Evolutionary conservation across 2,797 vertebrate genomes (phyloP), one percentile per base, ranked within the genome.

Genomic region (Atherinosoma microstoma): DNA sequence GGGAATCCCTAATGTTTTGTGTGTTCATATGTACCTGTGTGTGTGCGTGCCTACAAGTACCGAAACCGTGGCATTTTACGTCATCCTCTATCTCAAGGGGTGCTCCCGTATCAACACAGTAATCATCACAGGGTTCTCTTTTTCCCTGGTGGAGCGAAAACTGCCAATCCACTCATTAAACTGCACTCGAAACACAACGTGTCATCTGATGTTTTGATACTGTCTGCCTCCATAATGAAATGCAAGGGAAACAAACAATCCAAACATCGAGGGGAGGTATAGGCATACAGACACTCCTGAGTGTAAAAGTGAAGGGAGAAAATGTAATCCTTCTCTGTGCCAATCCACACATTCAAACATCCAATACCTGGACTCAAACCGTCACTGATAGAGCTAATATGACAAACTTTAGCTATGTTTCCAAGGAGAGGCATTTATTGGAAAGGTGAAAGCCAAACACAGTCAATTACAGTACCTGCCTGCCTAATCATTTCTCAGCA

Each of bases 401-500:
- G 76, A 83, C 74, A 84, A 75, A 83, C 83, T 80, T 87, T 84
- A 83, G 82, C 63, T 29, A 75, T 75, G 76, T 80, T 90, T 84
- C 90, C 76, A 83, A 88, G 86, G 83, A 82, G 78, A 82, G 81
- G 89, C 89, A 91, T 93, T 94, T 94, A 93, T 88, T 92, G 93
- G 88, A 79, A 79, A 86, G 89, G 90, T 90, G 91, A 91, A 93
- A 93, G 92, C 89, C 89, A 95, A 95, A 93, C 75, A 89, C 75
- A 89, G 91, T 94, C 94, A 94, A 94, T 95, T 94, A 93, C 85
- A 71, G 76, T 75, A 83, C 83, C 91, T 92, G 91, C 91, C 93
- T 91, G 84, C 72, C 84, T 90, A 82, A 91, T 94, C 86, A 91
- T 94, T 91, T 65, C 83, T 92, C 91, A 91, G 82, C 82, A 82